Evolutionary conservation across 2,888 invertebrate genomes (phyloP).

Genomic region (Lypha dubia): DNA sequence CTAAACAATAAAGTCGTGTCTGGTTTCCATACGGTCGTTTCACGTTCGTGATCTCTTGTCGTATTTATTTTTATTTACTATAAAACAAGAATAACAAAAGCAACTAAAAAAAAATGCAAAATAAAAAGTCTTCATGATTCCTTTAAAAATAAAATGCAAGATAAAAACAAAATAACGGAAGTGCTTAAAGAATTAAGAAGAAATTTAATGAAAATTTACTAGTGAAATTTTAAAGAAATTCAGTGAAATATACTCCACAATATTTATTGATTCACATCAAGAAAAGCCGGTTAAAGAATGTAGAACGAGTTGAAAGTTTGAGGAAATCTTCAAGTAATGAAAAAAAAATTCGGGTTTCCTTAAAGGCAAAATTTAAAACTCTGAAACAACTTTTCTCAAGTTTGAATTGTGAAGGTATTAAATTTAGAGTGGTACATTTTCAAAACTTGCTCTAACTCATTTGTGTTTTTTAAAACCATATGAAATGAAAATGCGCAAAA

Average conservation of each 20-base stretch:
- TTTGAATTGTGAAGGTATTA: too few species aligned
- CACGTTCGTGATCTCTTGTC: neutral
- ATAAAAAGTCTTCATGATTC: constrained; percentile 12
- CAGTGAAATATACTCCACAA: neutral
- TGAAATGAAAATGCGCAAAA: too few species aligned
- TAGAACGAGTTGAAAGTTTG: neutral
- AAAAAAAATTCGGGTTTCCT: too few species aligned
- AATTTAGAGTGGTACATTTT: too few species aligned
- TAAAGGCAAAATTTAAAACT: too few species aligned
- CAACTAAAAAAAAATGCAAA: constrained; percentile 22
- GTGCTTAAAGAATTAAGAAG: constrained; percentile 33
- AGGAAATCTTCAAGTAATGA: too few species aligned
- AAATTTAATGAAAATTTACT: constrained; percentile 36
- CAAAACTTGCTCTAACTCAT: too few species aligned
- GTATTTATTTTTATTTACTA: constrained; percentile 26
- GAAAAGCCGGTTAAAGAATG: constrained; percentile 23
- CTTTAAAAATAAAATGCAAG: constrained; percentile 42
- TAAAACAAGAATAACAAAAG: constrained; percentile 34
- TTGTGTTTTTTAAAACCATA: too few species aligned
- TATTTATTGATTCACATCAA: neutral
- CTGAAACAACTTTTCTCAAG: too few species aligned
- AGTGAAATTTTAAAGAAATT: neutral
- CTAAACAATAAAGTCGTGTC: constrained; percentile 32
- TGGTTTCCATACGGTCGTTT: neutral
- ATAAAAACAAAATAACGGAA: constrained; percentile 60